Percentiles rank a stretch among this genome's conserved stretches.
Conservation (phyloP, 2,113 vertebrate genomes). For the Ictalurus furcatus region DNA sequence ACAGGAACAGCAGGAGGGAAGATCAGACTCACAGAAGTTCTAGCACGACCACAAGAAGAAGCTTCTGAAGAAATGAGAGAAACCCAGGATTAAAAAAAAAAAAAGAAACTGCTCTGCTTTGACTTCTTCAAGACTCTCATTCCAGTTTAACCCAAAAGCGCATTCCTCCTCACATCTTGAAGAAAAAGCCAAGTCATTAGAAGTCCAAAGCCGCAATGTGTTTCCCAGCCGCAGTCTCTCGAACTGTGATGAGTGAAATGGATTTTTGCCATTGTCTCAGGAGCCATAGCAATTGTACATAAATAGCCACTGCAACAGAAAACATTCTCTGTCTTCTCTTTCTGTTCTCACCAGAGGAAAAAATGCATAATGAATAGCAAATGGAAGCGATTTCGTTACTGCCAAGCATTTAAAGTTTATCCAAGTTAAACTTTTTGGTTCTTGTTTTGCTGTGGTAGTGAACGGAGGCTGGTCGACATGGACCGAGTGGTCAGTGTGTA, state of each 20-base stretch:
- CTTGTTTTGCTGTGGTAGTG: constrained; percentile 64
- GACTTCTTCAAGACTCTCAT: constrained; percentile 53
- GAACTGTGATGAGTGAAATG: constrained; percentile 59
- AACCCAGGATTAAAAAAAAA: constrained; percentile 40
- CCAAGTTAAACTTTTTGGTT: constrained; percentile 22
- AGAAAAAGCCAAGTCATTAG: constrained; percentile 55
- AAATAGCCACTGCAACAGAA: constrained; percentile 39
- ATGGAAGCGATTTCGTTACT: constrained; percentile 19
- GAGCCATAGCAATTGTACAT: constrained; percentile 15
- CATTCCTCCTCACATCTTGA: constrained; percentile 62
- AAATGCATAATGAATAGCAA: constrained; percentile 37
- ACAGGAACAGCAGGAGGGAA: constrained; percentile 27
- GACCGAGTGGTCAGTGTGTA: constrained; percentile 88
- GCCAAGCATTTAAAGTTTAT: constrained; percentile 4
- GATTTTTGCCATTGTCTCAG: constrained; percentile 36
- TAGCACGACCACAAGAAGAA: constrained; percentile 40
- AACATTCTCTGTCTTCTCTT: neutral
- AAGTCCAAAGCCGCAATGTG: constrained; percentile 69
- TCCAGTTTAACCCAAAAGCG: constrained; percentile 59
- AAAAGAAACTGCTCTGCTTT: constrained; percentile 46
- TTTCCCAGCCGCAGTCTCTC: constrained; percentile 65
- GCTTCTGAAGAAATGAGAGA: constrained; percentile 55
- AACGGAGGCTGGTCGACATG: constrained; percentile 89
- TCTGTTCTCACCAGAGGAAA: constrained; percentile 19
- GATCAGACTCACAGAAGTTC: constrained; percentile 39